Evolutionary conservation across 2,113 vertebrate species (phyloP), one percentile per base, ranked within the genome.

Genomic region (Rhombomys opimus): DNA sequence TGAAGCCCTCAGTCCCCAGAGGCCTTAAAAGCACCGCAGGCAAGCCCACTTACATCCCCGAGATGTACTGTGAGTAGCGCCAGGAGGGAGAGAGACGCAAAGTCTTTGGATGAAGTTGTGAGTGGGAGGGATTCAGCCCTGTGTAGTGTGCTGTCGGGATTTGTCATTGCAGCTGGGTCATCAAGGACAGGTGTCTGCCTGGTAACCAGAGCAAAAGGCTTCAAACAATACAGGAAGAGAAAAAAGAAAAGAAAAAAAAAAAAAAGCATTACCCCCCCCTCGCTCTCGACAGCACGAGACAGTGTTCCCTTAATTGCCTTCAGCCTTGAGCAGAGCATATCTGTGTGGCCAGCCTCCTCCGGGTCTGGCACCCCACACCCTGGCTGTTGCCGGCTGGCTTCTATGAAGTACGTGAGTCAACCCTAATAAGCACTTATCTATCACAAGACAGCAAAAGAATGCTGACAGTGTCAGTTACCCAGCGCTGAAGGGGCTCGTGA

Each of bases 401-500:
- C 90, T 96, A 76, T 59, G 93, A 87, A 94, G 46, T 89, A 35
- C 20, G 3, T 97, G 97, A 94, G 75, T 96, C 86, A 63, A 18
- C 92, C 46, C 67, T 96, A 98, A 95, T 97, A 94, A 98, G 90
- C 89, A 81, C 96, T 97, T 98, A 81, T 88, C 93, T 98, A 81
- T 88, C 93, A 96, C 52, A 54, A 97, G 91, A 94, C 30, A 87
- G 72, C 86, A 86, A 90, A 95, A 86, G 87, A 95, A 90, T 81
- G 57, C 20, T 94, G 97, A 68, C 76, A 95, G 90, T 73, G 95
- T 35, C 93, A 98, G 97, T 98, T 95, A 93, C 80, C 63, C 38
- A 18, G 61, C 41, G 22, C 59, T 97, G 94, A 96, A 68, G 57
- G 92, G 92, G 96, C 88, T 84, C 89, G 85, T 91, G 86, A 97